Evolutionary conservation across 2,888 invertebrate species (phyloP).

Genomic region (Cybosia mesomella): DNA sequence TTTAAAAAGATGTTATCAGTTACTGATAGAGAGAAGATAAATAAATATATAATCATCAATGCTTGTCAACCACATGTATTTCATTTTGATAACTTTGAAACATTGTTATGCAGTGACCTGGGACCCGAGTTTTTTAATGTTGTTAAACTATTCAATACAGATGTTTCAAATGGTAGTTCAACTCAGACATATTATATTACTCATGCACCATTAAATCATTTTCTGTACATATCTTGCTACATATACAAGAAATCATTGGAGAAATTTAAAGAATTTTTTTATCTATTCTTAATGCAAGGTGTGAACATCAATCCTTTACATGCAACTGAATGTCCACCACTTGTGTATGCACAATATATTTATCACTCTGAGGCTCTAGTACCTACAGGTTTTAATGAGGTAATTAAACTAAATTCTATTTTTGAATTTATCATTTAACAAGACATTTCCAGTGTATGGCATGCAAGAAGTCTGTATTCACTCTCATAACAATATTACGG

Average conservation of each 20-base stretch:
- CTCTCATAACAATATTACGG: too few species aligned
- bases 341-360: conserved; percentile 75
- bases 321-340: conserved; percentile 77
- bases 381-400: conserved; percentile 72
- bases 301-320: conserved; percentile 73
- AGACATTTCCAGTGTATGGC: background rate
- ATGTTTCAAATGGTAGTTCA: conserved; percentile 60
- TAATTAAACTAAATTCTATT: conserved; percentile 32
- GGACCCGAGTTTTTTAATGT: conserved; percentile 78
- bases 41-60: conserved; percentile 68
- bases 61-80: conserved; percentile 81
- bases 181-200: conserved; percentile 53
- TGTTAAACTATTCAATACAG: conserved; percentile 65
- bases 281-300: conserved; percentile 76
- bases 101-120: conserved; percentile 72
- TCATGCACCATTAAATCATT: conserved; percentile 76
- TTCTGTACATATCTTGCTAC: conserved; percentile 78
- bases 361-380: conserved; percentile 8
- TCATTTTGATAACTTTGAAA: conserved; percentile 74
- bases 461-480: background rate
- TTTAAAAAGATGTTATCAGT: conserved; percentile 70
- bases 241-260: conserved; percentile 71
- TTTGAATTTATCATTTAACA: background rate
- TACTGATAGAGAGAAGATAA: conserved; percentile 66
- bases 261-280: conserved; percentile 74